Evolutionary conservation across 2,797 vertebrate genomes (phyloP).

Genomic region (Ambastaia sidthimunki): DNA sequence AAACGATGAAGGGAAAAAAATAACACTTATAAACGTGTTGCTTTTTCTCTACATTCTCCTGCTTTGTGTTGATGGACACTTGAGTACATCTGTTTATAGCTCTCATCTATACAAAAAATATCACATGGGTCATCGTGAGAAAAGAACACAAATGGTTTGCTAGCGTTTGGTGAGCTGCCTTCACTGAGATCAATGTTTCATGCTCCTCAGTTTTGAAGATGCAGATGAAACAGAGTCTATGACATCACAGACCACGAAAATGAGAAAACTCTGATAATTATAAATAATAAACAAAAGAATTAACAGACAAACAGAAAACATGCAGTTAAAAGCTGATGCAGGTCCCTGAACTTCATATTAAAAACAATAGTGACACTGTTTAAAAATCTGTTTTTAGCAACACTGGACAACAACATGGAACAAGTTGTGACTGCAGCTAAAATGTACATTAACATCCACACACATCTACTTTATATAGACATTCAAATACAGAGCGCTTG

Average conservation of each 20-base stretch:
- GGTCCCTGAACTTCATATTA: constrained; percentile 54
- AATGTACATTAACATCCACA: constrained; percentile 76
- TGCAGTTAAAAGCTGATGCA: constrained; percentile 63
- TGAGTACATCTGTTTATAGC: constrained; percentile 60
- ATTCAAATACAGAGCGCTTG: constrained; percentile 82
- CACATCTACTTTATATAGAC: constrained; percentile 75
- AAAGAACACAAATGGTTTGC: constrained; percentile 45
- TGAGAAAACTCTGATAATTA: constrained; percentile 57
- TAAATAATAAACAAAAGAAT: constrained; percentile 57
- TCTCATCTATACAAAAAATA: constrained; percentile 78
- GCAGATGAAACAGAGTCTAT: constrained; percentile 60
- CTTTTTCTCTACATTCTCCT: constrained; percentile 53
- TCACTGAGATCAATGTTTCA: constrained; percentile 60
- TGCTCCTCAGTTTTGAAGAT: constrained; percentile 59
- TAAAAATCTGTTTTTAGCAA: too few relatives aligned
- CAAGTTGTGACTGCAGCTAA: constrained; percentile 69
- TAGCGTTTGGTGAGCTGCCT: constrained; percentile 69
- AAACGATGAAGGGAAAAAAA: constrained; percentile 52
- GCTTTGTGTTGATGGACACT: constrained; percentile 55
- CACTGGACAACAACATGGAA: too few relatives aligned
- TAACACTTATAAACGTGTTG: constrained; percentile 53
- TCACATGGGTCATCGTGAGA: constrained; percentile 61
- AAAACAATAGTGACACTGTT: constrained; percentile 62
- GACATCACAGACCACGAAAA: constrained; percentile 57
- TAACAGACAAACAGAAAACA: constrained; percentile 63